These are phyloP conservation scores for Drosophila simulans DNA, from an alignment of 1,140 invertebrate species.

Conservation along the genomic window DNA sequence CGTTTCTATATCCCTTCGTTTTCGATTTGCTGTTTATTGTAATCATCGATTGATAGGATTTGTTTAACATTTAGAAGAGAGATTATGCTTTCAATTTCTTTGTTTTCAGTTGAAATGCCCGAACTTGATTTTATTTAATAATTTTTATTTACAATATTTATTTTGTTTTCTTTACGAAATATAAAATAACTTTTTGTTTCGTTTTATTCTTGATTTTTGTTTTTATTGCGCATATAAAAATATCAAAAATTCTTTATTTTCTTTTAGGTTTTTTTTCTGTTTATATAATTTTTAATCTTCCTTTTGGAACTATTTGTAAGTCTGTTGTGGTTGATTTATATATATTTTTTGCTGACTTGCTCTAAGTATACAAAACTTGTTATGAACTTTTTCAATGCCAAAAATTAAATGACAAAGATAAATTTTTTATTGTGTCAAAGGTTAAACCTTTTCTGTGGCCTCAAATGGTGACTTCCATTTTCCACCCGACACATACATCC, in stretches of 20 bases:
- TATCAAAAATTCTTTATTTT: conserved; percentile 54
- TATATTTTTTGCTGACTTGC: conserved; percentile 43
- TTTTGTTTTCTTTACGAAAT: conserved; percentile 48
- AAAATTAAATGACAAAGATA: conserved; percentile 66
- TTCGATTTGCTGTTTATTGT: conserved; percentile 37
- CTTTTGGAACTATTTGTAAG: conserved; percentile 56
- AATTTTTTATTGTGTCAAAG: conserved; percentile 47
- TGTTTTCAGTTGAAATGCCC: conserved; percentile 64
- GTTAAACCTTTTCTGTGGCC: conserved; percentile 46
- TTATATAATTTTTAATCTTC: conserved; percentile 48
- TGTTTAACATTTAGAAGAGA: conserved; percentile 62
- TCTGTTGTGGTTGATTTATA: conserved; percentile 50
- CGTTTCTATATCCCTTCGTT: conserved; percentile 48
- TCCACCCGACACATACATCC: conserved; percentile 31
- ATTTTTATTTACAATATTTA: conserved; percentile 72
- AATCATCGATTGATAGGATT: conserved; percentile 51
- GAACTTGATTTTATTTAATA: conserved; percentile 56
- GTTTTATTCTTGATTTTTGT: conserved; percentile 30
- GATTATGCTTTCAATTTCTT: conserved; percentile 55
- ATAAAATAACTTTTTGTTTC: conserved; percentile 58
- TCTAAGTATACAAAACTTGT: conserved; percentile 56
- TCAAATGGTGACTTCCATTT: conserved; percentile 36
- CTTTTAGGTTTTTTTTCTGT: conserved; percentile 33
- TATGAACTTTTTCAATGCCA: conserved; percentile 44
- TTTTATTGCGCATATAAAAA: conserved; percentile 64